Evolutionary conservation across 2,797 vertebrate species (phyloP), one percentile per base, ranked within the genome.

Genomic region (Argentina silus): DNA sequence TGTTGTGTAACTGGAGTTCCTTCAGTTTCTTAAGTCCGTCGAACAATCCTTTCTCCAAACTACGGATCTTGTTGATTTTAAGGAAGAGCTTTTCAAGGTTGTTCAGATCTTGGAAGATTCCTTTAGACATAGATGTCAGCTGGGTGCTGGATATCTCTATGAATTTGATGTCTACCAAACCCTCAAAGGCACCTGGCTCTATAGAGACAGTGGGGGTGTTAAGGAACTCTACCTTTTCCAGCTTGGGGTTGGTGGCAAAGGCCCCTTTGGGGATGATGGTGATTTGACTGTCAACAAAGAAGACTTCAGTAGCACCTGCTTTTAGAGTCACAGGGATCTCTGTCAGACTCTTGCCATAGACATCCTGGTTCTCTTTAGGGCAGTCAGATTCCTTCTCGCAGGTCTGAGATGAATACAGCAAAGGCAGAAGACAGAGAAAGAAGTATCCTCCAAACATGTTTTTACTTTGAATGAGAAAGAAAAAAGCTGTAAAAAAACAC

Each of bases 171-270:
- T 91, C 75, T 4, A 78, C 70, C 76, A 95, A 79, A 75, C 89
- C 89, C 70, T 94, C 90, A 85, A 96, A 96, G 36, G 94, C 94
- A 70, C 93, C 94, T 1, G 79, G 78, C 76, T 95, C 94, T 14
- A 96, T 69, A 6, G 68, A 81, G 17, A 73, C 56, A 0, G 89
- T 92, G 2, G 79, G 70, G 45, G 91, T 94, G 21, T 75, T 59
- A 0, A 93, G 45, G 74, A 96, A 95, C 3, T 91, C 88, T 67
- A 96, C 78, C 36, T 85, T 93, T 57, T 77, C 67, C 53, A 96
- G 81, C 4, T 87, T 83, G 15, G 89, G 78, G 83, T 86, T 94
- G 78, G 86, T 78, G 36, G 66, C 67, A 81, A 96, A 95, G 19
- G 92, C 93, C 73, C 78, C 89, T 80, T 78, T 86, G 1, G 84